phyloP scores from a whole-genome alignment of 2,797 vertebrate species.

The Erithacus rubecula region DNA sequence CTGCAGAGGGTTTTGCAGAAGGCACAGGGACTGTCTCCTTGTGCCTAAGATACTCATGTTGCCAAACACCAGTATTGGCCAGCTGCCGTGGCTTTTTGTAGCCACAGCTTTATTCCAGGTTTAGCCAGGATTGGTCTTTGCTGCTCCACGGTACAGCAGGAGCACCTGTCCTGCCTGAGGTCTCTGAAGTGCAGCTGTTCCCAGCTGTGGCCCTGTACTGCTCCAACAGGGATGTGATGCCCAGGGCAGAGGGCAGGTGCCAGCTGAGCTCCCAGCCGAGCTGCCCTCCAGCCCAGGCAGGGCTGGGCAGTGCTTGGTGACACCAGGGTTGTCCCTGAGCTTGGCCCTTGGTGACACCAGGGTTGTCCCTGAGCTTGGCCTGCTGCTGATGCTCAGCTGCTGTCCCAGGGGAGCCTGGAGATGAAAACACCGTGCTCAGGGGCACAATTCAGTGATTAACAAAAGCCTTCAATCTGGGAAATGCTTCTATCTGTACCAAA shows the following conservation, averaged over 20 bases:
- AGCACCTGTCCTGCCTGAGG: background rate
- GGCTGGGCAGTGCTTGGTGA: conserved; percentile 36
- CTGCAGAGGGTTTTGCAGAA: background rate
- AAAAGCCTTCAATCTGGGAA: background rate
- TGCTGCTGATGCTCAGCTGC: background rate
- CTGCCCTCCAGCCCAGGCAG: background rate
- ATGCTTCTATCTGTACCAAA: background rate
- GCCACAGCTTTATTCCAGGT: background rate
- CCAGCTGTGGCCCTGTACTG: background rate
- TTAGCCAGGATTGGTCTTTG: background rate
- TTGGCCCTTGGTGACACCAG: background rate
- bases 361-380: conserved; percentile 13
- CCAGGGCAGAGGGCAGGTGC: background rate
- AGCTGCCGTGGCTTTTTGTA: background rate
- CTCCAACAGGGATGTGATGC: background rate
- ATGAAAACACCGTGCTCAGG: background rate
- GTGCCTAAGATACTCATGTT: background rate
- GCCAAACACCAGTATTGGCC: rapidly evolving
- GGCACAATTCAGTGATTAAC: background rate
- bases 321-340: background rate
- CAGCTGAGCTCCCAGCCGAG: background rate
- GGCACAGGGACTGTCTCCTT: background rate
- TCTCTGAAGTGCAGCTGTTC: background rate
- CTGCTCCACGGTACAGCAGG: background rate
- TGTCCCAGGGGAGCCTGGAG: background rate